These are phyloP conservation scores for Enteromius treurensis DNA, from an alignment of 2,797 vertebrate species.

Conservation along the genomic window DNA sequence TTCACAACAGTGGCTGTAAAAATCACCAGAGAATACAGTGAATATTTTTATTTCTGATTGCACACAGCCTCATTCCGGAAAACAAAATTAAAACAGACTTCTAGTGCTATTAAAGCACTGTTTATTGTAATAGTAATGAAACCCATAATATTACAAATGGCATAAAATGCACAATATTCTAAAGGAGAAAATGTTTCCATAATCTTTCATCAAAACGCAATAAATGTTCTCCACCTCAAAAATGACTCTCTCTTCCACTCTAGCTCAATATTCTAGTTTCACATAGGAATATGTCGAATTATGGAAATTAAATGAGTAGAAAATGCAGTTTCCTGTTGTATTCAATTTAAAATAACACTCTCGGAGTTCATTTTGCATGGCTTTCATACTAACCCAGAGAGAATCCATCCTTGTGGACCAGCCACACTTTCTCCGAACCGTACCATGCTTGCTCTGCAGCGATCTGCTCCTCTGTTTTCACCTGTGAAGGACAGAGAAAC, in stretches of 20 bases:
- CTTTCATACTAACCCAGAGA: slow-evolving; percentile 85
- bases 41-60: slow-evolving; percentile 3
- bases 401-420: slow-evolving; percentile 95
- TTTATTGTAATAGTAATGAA: neutral
- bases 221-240: neutral
- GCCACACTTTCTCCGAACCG: slow-evolving; percentile 96
- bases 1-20: slow-evolving; percentile 87
- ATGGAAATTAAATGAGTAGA: neutral
- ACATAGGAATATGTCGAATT: neutral
- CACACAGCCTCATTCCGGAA: neutral
- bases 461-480: slow-evolving; percentile 96
- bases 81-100: neutral
- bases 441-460: slow-evolving; percentile 93
- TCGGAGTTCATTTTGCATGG: neutral
- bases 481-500: slow-evolving; percentile 71
- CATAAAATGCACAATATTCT: neutral
- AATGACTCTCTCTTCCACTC: neutral
- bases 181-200: neutral
- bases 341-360: neutral
- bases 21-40: neutral
- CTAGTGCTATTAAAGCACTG: neutral
- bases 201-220: slow-evolving; percentile 14
- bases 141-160: neutral
- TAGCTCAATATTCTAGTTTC: neutral
- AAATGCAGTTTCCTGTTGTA: neutral